Conservation (phyloP, 64 coral and sea anemone species). For the Trachythela sp. region DNA sequence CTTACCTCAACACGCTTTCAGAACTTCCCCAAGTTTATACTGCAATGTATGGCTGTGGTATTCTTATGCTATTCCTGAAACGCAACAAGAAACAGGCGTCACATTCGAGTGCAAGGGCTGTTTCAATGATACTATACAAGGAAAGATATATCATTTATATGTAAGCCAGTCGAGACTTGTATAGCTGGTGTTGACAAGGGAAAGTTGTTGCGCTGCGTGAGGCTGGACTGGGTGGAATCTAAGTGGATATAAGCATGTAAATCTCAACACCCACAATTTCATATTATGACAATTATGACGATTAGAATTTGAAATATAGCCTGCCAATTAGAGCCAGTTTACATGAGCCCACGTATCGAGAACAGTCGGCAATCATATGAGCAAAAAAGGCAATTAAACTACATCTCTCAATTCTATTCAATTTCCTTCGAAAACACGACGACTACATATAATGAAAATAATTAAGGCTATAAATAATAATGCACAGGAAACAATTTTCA, state of each 20-base stretch:
- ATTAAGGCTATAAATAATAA: too few relatives aligned
- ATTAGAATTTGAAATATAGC: too few relatives aligned
- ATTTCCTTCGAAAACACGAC: too few relatives aligned
- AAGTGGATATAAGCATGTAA: background rate
- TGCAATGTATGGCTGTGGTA: background rate
- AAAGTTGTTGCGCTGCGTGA: background rate
- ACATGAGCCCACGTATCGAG: too few relatives aligned
- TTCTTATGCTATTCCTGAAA: background rate
- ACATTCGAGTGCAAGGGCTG: background rate
- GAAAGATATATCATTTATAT: background rate
- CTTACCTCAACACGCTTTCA: background rate
- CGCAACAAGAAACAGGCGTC: background rate
- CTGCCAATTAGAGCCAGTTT: too few relatives aligned
- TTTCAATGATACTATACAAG: background rate
- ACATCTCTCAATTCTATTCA: too few relatives aligned
- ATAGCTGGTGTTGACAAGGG: background rate
- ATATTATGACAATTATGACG: too few relatives aligned
- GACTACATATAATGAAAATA: too few relatives aligned
- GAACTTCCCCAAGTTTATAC: background rate
- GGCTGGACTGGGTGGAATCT: background rate
- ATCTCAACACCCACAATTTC: background rate
- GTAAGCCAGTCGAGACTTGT: background rate
- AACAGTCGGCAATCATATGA: too few relatives aligned
- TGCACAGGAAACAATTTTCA: too few relatives aligned
- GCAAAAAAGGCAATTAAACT: too few relatives aligned